Evolutionary conservation across 1,140 invertebrate genomes (phyloP).

Genomic region (Lineus longissimus): DNA sequence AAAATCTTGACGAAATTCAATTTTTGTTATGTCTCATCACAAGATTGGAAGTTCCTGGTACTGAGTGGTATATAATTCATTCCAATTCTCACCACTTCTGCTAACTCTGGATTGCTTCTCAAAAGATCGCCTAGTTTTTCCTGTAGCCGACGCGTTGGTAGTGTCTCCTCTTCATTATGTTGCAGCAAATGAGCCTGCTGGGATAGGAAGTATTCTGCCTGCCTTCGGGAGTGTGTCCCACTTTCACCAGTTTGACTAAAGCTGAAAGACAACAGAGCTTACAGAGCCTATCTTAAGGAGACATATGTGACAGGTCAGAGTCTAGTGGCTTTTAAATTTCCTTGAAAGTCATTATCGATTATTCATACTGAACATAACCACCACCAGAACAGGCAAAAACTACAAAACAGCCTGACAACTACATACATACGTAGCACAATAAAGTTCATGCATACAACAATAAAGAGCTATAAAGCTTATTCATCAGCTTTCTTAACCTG

Average conservation of each 20-base stretch:
- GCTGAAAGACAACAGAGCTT: neutral
- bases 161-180: slow-evolving; percentile 73
- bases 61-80: too few relatives aligned
- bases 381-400: too few relatives aligned
- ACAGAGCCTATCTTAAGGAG: neutral
- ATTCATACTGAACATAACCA: too few relatives aligned
- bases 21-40: too few relatives aligned
- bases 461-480: too few relatives aligned
- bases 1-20: neutral
- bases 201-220: slow-evolving; percentile 81
- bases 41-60: too few relatives aligned
- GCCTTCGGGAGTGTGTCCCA: slow-evolving; percentile 63
- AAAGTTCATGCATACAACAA: too few relatives aligned
- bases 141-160: slow-evolving; percentile 72
- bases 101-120: slow-evolving; percentile 73
- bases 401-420: too few relatives aligned
- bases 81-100: slow-evolving; percentile 62
- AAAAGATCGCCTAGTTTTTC: slow-evolving; percentile 72
- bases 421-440: too few relatives aligned
- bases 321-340: too few relatives aligned
- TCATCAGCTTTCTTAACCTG: too few relatives aligned
- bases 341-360: too few relatives aligned
- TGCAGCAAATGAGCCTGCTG: slow-evolving; percentile 72
- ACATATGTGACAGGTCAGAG: neutral
- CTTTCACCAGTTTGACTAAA: slow-evolving; percentile 3